Base-by-base conservation (phyloP, 2,888 invertebrate genomes). In the Digitonthophagus gazella region DNA sequence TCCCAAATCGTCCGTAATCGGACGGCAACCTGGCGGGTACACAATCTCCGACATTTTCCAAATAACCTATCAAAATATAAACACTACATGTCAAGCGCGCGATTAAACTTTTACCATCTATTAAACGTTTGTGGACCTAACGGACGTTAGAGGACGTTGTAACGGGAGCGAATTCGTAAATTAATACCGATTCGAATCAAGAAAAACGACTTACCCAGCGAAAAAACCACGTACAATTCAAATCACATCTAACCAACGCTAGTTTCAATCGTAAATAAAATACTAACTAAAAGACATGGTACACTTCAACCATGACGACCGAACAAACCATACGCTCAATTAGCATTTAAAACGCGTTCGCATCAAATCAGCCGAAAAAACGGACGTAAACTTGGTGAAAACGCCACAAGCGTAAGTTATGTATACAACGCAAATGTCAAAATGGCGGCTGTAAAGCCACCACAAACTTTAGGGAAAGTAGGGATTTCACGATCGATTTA, bases 21-120 rank as follows among this genome's bases (percentile, higher is more conserved):
- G 96, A 79, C 96, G 92, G 85, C 97, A 97, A 81, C 96, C 96
- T 81, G 93, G 89, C 79, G 98, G 98, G 87, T 98, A 98, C 79
- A 92, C 87, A 83, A 96, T 93, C 85, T 93, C 93, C 85, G 92
- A 88, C 93, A 93, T 93, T 75, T 71, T 67, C 70, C 66, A 67
- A 64, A 69, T 68, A 68, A 68, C 67, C 66, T 66, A 69, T 56
- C 65, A 65, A 64, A 18, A 65, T 18, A 63, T 69, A 57, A 64
- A 58, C n/a, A 58, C 0, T 16, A 5, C 28, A 44, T 44, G 28
- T 44, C 28, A 44, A 44, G 11, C 2, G 6, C 28, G 54, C 8
- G 6, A 44, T 44, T 44, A n/a, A 8, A n/a, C 8, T 44, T 44
- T 44, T 6, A 44, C 6, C 54, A n/a, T 44, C 54, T 6, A 6